Conservation (phyloP, 2,797 vertebrate genomes). For the Poliocrania exsul region DNA sequence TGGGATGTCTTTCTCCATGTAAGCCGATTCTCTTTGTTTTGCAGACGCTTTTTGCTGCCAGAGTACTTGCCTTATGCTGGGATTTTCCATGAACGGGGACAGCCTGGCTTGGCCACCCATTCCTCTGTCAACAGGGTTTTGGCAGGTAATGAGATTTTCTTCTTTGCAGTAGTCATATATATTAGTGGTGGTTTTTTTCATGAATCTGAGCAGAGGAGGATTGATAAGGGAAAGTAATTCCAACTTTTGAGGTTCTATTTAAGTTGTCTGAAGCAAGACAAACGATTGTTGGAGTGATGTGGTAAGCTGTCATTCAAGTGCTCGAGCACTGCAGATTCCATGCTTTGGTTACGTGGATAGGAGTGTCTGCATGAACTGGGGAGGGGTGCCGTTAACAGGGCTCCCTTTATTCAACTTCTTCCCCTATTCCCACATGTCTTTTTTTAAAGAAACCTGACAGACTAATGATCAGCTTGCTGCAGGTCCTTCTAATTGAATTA, state of each 20-base stretch:
- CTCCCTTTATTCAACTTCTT: slow-evolving; percentile 27
- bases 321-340: neutral
- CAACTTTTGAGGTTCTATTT: neutral
- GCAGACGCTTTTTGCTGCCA: slow-evolving; percentile 93
- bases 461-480: slow-evolving; percentile 67
- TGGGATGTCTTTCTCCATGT: neutral
- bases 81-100: slow-evolving; percentile 97
- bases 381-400: neutral
- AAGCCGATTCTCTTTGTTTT: slow-evolving; percentile 43
- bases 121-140: slow-evolving; percentile 97
- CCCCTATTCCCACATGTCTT: slow-evolving; percentile 32
- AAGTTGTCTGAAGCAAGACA: neutral
- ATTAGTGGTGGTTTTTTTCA: neutral
- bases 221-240: neutral
- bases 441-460: slow-evolving; percentile 63
- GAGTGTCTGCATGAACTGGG: neutral
- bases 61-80: slow-evolving; percentile 98
- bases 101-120: slow-evolving; percentile 96
- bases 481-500: slow-evolving; percentile 74
- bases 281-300: neutral
- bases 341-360: neutral
- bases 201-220: neutral
- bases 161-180: neutral
- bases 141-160: slow-evolving; percentile 84
- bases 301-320: neutral